Conservation (phyloP, 2,113 vertebrate species). For the Cathartes aura region DNA sequence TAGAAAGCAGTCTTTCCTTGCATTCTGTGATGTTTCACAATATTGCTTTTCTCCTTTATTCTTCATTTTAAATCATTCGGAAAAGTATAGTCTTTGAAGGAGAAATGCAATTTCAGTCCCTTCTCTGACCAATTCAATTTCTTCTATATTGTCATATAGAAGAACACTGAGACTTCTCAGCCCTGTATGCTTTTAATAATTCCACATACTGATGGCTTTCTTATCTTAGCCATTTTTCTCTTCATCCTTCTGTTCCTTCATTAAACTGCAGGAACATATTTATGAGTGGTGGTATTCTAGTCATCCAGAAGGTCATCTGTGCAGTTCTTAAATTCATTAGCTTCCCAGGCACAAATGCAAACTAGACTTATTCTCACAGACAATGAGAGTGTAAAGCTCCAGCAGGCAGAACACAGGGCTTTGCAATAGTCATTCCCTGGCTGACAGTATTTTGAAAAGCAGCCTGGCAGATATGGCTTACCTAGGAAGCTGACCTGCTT, state of each 20-base stretch:
- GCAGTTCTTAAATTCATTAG: neutral
- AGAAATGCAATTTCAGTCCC: neutral
- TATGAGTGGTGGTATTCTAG: neutral
- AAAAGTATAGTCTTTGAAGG: neutral
- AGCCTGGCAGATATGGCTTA: neutral
- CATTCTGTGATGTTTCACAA: neutral
- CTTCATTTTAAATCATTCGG: neutral
- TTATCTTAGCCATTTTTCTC: neutral
- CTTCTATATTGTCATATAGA: neutral
- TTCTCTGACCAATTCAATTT: neutral
- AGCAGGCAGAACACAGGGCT: neutral
- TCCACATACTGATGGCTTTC: neutral
- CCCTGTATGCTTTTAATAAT: neutral
- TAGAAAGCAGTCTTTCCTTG: neutral
- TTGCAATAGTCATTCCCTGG: neutral
- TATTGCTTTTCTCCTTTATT: neutral
- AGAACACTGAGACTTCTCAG: neutral
- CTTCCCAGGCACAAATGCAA: neutral
- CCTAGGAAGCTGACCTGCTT: neutral
- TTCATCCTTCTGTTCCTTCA: neutral
- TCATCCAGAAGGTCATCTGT: neutral
- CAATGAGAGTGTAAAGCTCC: neutral
- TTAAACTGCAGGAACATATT: neutral
- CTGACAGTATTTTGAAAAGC: neutral
- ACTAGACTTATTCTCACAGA: neutral